Evolutionary conservation across 2,888 invertebrate species (phyloP).

Genomic region (Cryptops parisi): DNA sequence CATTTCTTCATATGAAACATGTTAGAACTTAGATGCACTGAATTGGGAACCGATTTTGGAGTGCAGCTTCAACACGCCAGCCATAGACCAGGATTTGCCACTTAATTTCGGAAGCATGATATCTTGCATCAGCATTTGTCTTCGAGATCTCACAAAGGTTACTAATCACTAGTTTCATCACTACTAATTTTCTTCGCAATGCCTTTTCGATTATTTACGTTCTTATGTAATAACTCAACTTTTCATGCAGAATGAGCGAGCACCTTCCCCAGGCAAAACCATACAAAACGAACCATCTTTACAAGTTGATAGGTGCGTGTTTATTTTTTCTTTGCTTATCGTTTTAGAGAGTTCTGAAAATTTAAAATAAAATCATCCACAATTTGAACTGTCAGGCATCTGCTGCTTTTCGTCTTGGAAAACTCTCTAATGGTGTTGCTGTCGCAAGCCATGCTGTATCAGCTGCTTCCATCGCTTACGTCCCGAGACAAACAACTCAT

Average conservation of each 20-base stretch:
- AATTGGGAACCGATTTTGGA: slow-evolving; percentile 30
- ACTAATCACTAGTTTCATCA: not conserved
- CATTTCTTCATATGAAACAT: not conserved
- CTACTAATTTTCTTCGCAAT: too few relatives aligned
- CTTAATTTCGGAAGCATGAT: slow-evolving; percentile 32
- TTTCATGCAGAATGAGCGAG: slow-evolving; percentile 6
- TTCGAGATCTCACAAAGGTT: slow-evolving; percentile 18
- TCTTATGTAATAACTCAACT: too few relatives aligned
- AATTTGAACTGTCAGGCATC: slow-evolving; percentile 13
- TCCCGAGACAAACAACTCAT: slow-evolving; percentile 31
- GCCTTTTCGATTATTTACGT: not conserved
- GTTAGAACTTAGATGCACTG: slow-evolving; percentile 29
- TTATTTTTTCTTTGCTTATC: not conserved
- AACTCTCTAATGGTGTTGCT: slow-evolving; percentile 28
- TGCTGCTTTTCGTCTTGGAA: slow-evolving; percentile 30
- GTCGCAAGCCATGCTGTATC: slow-evolving; percentile 31
- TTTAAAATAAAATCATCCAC: not conserved
- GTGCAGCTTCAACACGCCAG: slow-evolving; percentile 31
- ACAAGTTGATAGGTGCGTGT: slow-evolving; percentile 11
- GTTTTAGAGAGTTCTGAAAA: too few relatives aligned
- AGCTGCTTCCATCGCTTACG: slow-evolving; percentile 27
- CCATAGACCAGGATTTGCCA: slow-evolving; percentile 28
- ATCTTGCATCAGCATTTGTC: slow-evolving; percentile 29
- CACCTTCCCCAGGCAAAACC: slow-evolving; percentile 5
- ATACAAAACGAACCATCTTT: not conserved